These are phyloP conservation scores for Lucifuga dentata DNA, from an alignment of 2,113 vertebrate genomes.

Conservation along the genomic window DNA sequence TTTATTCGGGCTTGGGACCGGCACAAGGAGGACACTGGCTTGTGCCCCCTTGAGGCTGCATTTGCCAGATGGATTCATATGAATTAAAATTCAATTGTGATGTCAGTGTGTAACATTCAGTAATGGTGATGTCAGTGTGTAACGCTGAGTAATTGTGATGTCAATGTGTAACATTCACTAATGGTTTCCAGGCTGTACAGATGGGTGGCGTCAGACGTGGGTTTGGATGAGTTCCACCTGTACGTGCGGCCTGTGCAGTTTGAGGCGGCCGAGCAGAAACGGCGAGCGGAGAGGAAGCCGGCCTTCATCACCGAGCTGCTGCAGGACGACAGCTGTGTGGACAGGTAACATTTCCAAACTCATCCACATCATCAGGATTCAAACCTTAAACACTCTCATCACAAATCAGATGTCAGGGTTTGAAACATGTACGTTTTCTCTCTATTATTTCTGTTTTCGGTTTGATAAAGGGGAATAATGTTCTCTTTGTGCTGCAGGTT, in stretches of 20 bases:
- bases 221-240: conserved; percentile 82
- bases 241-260: conserved; percentile 81
- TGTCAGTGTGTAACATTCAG: too few species aligned
- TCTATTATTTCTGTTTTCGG: conserved; percentile 16
- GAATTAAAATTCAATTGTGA: too few species aligned
- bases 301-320: conserved; percentile 77
- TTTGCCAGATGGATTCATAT: too few species aligned
- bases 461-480: neutral
- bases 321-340: conserved; percentile 72
- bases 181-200: conserved; percentile 77
- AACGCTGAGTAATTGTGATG: too few species aligned
- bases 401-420: neutral
- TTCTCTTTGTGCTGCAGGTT: conserved; percentile 68
- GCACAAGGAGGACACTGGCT: too few species aligned
- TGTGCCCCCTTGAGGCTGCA: too few species aligned
- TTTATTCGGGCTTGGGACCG: too few species aligned
- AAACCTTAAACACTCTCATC: neutral
- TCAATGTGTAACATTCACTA: neutral
- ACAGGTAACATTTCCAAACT: conserved; percentile 70
- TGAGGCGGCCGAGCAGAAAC: conserved; percentile 72
- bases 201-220: conserved; percentile 72
- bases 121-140: too few species aligned
- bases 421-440: neutral
- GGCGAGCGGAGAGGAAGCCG: conserved; percentile 67
- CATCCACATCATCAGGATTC: too few species aligned